phyloP scores from a whole-genome alignment of 2,888 invertebrate genomes.

The Ochropleura plecta region DNA sequence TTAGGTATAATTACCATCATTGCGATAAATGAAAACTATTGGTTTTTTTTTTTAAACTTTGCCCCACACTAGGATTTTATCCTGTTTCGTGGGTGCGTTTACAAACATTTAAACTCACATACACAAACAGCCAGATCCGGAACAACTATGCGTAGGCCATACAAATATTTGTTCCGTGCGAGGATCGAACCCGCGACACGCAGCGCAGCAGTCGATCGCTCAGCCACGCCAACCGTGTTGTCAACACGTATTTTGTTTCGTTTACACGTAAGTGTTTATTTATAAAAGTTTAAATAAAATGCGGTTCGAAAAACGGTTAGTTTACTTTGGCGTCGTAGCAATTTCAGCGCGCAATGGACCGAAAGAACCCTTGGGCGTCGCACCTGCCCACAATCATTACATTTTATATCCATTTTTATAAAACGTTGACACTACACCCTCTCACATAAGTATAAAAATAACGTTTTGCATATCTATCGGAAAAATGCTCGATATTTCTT shows the following conservation, averaged over 20 bases:
- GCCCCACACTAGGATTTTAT: no score
- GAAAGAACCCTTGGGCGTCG: slow-evolving; percentile 70
- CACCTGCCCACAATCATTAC: slow-evolving; percentile 62
- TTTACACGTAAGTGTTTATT: slow-evolving; percentile 35
- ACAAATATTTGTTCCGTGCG: no score
- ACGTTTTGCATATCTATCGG: slow-evolving; percentile 14
- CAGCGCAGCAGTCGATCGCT: no score
- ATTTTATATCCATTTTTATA: slow-evolving; percentile 15
- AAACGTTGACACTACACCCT: slow-evolving; percentile 10
- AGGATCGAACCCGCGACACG: no score
- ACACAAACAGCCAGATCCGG: no score
- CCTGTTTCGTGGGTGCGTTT: no score
- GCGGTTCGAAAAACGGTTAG: slow-evolving; percentile 72
- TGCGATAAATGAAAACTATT: not conserved
- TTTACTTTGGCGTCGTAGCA: slow-evolving; percentile 73
- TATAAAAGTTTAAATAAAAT: slow-evolving; percentile 65
- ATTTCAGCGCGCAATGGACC: slow-evolving; percentile 70
- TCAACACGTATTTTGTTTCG: slow-evolving; percentile 11
- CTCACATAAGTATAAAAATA: slow-evolving; percentile 13
- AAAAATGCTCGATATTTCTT: slow-evolving; percentile 25
- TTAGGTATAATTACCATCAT: not conserved
- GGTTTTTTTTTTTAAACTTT: not conserved
- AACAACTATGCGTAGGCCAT: no score
- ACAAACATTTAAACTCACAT: no score
- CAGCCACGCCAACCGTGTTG: not conserved